Base-by-base conservation (phyloP, 2,888 invertebrate genomes). In the Keiferia lycopersicella region DNA sequence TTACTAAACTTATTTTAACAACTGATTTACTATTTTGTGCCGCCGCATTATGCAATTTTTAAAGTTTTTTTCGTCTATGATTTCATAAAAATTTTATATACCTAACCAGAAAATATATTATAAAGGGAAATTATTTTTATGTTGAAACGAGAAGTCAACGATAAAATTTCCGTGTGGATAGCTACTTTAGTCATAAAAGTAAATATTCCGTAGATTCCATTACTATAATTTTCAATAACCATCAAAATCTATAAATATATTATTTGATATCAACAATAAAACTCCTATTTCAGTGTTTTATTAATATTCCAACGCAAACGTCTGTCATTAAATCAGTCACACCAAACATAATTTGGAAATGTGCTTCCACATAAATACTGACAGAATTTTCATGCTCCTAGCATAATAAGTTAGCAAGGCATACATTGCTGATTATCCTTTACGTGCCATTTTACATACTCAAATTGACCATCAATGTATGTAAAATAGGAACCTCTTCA, bases 361-460 rank as follows among this genome's bases (percentile, higher is more conserved):
- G 76, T 80, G 80, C 75, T 69, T 66, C 68, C 69, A n/a, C 74
- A 75, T 76, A 75, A 78, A 77, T 76, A 76, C 75, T 77, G 34
- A 50, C 58, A 73, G 72, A 72, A 74, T 75, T 77, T 76, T n/a
- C n/a, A 75, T 72, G 71, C 72, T 65, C 73, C 4, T 73, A 74
- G 74, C 71, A 75, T 81, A 74, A 82, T 77, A 69, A 34, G 7
- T 34, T 34, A 1, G 8, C 8, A 1, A 4, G 34, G 1, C 8
- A 34, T 34, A 34, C 34, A 34, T 34, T 10, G 8, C 34, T 34
- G 34, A 8, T 34, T 8, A 34, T 34, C 7, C 26, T 26, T 34
- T 8, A 34, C 8, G 10, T 34, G 34, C 10, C 10, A 34, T 10
- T 7, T 34, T 34, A 8, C 34, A n/a, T n/a, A 4, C 34, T 34